phyloP scores from a whole-genome alignment of 2,797 vertebrate genomes.

The Petrocephalus schoutedeni region DNA sequence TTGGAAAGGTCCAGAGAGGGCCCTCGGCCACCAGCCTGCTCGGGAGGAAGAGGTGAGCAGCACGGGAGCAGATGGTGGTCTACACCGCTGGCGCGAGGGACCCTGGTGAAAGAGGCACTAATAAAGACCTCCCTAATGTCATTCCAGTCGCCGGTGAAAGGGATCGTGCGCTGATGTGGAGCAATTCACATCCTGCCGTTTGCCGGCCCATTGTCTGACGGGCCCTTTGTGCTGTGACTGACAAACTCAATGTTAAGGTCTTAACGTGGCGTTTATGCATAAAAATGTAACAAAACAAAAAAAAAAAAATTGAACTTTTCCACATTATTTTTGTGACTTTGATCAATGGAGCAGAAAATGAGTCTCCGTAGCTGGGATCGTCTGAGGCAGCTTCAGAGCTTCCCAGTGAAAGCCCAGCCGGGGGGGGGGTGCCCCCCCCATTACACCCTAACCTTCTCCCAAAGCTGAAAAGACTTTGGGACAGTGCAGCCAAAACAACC shows the following conservation, averaged over 20 bases:
- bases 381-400: slow-evolving; percentile 22
- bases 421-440: slow-evolving; percentile 31
- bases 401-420: slow-evolving; percentile 37
- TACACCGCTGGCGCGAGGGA: background rate
- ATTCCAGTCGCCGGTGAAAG: slow-evolving; percentile 42
- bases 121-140: slow-evolving; percentile 46
- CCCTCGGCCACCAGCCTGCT: background rate
- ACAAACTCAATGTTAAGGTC: slow-evolving; percentile 49
- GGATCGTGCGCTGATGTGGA: slow-evolving; percentile 40
- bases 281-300: slow-evolving; percentile 40
- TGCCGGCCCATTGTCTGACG: slow-evolving; percentile 34
- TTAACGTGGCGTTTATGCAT: slow-evolving; percentile 33
- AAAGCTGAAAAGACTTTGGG: slow-evolving; percentile 35
- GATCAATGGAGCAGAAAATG: slow-evolving; percentile 49
- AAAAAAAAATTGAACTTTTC: slow-evolving; percentile 31
- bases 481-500: background rate
- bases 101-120: background rate
- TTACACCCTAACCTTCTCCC: background rate
- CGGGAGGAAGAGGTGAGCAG: slow-evolving; percentile 31
- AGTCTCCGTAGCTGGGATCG: slow-evolving; percentile 37
- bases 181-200: slow-evolving; percentile 37
- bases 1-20: background rate
- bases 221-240: slow-evolving; percentile 39
- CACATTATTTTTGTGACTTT: slow-evolving; percentile 47
- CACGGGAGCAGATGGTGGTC: slow-evolving; percentile 45